Evolutionary conservation across 2,113 vertebrate species (phyloP), one percentile per base, ranked within the genome.

Genomic region (Nothoprocta pentlandii): DNA sequence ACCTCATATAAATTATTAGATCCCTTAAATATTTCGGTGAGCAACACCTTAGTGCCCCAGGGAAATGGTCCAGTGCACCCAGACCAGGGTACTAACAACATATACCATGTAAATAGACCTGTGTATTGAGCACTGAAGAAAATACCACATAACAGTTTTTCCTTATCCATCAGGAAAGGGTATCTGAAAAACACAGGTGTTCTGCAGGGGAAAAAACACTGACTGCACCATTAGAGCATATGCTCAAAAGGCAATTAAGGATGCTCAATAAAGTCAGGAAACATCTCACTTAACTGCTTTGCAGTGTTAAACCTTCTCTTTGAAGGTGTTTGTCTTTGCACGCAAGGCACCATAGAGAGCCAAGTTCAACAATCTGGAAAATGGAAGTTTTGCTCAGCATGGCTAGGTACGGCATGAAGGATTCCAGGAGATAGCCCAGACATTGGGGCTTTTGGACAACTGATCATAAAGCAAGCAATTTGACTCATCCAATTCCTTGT

Each of bases 181-280:
- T 70, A 71, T 44, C 10, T 22, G 32, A 84, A 58, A 90, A 66
- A 78, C 42, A 56, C 61, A 91, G 75, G 54, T 89, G 68, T 36
- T 80, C 30, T 54, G 39, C 46, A 34, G 23, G 49, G 7, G 4
- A 16, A 89, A 87, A 30, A 23, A 44, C 12, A 66, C 34, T 39
- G 71, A 83, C 30, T 80, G 54, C 42, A 39, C 78, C 76, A 56
- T 56, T 66, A 79, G 87, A 92, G 64, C 64, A 59, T 23, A 44
- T 10, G 12, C 42, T 25, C 66, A 78, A 68, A 32, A 80, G 63
- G 10, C 54, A 80, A 88, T 82, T 51, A 92, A 87, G 75, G 42
- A 74, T 71, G 87, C 64, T 81, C 32, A 36, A 15, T 5, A 20
- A 94, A 93, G 87, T 0, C 0, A 84, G 61, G n/a, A 69, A 90